phyloP scores from a whole-genome alignment of 2,113 vertebrate species.

The Pelusios castaneus region DNA sequence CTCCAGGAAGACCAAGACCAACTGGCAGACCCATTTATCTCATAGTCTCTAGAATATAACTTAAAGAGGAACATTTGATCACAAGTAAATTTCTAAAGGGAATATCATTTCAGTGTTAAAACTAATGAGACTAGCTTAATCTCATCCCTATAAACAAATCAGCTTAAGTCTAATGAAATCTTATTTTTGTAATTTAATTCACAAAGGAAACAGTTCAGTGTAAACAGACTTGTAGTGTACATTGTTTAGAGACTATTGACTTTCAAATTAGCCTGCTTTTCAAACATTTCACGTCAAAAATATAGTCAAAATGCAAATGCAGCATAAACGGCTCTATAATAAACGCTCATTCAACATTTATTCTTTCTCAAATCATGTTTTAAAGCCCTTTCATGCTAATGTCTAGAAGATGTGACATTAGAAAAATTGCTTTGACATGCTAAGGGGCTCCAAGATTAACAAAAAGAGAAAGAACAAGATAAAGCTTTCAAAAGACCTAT shows the following conservation, averaged over 20 bases:
- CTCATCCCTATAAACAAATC: constrained; percentile 67
- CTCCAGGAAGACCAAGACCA: constrained; percentile 13
- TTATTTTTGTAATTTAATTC: constrained; percentile 70
- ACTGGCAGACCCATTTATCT: constrained; percentile 4
- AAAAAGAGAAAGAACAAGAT: constrained; percentile 97
- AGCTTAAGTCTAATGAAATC: constrained; percentile 69
- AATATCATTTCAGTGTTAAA: constrained; percentile 29
- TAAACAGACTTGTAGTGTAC: constrained; percentile 72
- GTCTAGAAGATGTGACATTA: constrained; percentile 98
- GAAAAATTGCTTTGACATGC: constrained; percentile 98
- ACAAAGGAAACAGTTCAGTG: constrained; percentile 67
- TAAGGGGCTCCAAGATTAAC: constrained; percentile 97
- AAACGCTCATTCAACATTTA: constrained; percentile 88
- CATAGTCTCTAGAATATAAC: not conserved
- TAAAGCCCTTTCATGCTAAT: constrained; percentile 98
- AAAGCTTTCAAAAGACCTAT: constrained; percentile 98
- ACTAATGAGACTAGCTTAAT: constrained; percentile 59
- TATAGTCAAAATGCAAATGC: constrained; percentile 82
- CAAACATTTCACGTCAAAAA: constrained; percentile 73
- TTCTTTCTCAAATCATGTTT: constrained; percentile 91
- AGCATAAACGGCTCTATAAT: constrained; percentile 82
- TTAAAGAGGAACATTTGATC: constrained; percentile 49
- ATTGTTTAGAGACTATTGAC: constrained; percentile 76
- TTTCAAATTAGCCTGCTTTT: constrained; percentile 80
- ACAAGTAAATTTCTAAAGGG: constrained; percentile 47